Evolutionary conservation across 1,140 invertebrate genomes (phyloP), one percentile per base, ranked within the genome.

Genomic region (Euura lappo): DNA sequence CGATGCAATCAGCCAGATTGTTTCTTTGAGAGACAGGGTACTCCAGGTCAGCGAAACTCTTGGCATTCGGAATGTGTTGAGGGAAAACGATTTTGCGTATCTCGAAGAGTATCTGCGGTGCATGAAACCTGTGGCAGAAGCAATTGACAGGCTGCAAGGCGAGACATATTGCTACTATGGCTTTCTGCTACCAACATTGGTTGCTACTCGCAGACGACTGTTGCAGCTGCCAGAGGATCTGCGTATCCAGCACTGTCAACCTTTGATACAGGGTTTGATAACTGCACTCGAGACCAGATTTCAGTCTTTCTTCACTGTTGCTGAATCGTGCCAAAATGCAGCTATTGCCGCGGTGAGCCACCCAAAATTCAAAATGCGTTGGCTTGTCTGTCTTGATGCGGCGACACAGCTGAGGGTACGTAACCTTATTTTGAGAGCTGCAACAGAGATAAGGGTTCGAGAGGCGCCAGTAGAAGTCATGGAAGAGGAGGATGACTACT

Each of bases 61-160:
- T 8, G 68, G 46, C 6, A 46, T 75, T 10, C 28, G 47, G 2
- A 28, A 47, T 13, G n/a, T 65, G n/a, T 44, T 72, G 4, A 43
- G 46, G 44, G 71, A 69, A 45, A 6, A 4, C 43, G 74, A 75
- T 70, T 75, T 28, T 28, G 28, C 28, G 28, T 28, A 28, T 28
- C 28, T 28, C 28, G 28, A 28, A 28, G 28, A 28, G 28, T 73
- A 73, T 51, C 28, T 72, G 6, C 51, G 13, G 4, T 75, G 70
- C 67, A 68, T 71, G 45, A 44, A 70, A 13, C 77, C 77, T 3
- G n/a, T 78, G 6, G 75, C 75, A 4, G 51, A 68, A 72, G 72
- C 73, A 8, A 74, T 76, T 6, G 72, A 76, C 65, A 28, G 43
- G 5, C 67, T 78, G 11, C 75, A 78, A 28, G 28, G 28, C 28